Conservation (phyloP, 2,797 vertebrate genomes). For the Melanotaenia parkinsoni region DNA sequence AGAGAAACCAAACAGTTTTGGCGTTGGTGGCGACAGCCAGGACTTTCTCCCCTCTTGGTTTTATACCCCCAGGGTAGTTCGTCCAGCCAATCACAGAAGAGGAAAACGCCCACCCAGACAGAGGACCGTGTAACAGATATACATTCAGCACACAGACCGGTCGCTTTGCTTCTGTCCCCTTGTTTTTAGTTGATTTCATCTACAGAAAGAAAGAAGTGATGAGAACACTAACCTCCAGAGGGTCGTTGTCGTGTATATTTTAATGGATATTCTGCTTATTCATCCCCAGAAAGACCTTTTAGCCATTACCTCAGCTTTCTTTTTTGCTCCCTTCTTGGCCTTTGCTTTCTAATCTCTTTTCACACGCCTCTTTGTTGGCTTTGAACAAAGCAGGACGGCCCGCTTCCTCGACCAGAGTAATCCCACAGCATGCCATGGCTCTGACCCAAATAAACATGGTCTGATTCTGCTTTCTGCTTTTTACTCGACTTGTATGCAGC, state of each 20-base stretch:
- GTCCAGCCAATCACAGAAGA: no score
- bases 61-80: no score
- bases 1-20: no score
- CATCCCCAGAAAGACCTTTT: background rate
- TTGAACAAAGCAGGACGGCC: constrained; percentile 42
- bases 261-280: background rate
- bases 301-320: background rate
- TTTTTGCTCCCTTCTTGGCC: constrained; percentile 5
- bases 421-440: constrained; percentile 19
- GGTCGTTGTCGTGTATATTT: background rate
- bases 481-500: background rate
- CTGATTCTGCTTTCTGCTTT: background rate
- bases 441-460: constrained; percentile 23
- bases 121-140: no score
- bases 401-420: constrained; percentile 13
- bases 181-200: background rate
- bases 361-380: background rate
- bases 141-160: no score
- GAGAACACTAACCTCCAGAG: background rate
- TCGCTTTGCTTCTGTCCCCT: no score
- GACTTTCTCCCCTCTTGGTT: no score
- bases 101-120: no score
- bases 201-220: no score
- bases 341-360: background rate
- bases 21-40: no score